These are phyloP conservation scores for Dryas iulia DNA, from an alignment of 1,140 invertebrate species.

Conservation along the genomic window DNA sequence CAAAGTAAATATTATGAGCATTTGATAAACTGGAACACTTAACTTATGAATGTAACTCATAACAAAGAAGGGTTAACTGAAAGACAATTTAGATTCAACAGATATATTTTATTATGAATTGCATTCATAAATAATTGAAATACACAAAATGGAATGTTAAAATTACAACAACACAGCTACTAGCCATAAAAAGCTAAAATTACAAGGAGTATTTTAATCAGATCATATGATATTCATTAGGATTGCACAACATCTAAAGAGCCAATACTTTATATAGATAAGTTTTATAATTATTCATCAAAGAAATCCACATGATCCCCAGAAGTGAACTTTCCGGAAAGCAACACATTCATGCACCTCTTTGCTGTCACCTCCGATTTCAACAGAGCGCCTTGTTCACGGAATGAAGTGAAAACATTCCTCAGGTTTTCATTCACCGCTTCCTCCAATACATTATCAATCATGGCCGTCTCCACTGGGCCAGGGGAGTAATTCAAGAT, in stretches of 20 bases:
- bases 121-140: conserved; percentile 61
- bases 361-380: conserved; percentile 87
- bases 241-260: conserved; percentile 11
- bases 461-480: conserved; percentile 95
- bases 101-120: conserved; percentile 77
- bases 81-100: conserved; percentile 52
- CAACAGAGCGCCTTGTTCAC: conserved; percentile 85
- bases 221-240: not conserved
- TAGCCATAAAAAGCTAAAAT: conserved; percentile 1
- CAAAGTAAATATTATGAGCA: no score
- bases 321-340: conserved; percentile 87
- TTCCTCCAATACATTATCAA: conserved; percentile 83
- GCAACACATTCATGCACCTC: conserved; percentile 87
- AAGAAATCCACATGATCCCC: conserved; percentile 94
- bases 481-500: conserved; percentile 97
- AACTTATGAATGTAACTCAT: conserved; percentile 77
- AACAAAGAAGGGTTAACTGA: conserved; percentile 39
- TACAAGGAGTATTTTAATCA: conserved; percentile 19
- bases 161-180: conserved; percentile 3
- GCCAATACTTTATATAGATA: not conserved
- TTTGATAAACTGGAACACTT: conserved; percentile 10
- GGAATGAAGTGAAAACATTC: conserved; percentile 81
- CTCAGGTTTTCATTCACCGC: conserved; percentile 82
- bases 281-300: conserved; percentile 70
- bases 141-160: conserved; percentile 25